Evolutionary conservation across 2,888 invertebrate genomes (phyloP).

Genomic region (Bombyx huttoni): DNA sequence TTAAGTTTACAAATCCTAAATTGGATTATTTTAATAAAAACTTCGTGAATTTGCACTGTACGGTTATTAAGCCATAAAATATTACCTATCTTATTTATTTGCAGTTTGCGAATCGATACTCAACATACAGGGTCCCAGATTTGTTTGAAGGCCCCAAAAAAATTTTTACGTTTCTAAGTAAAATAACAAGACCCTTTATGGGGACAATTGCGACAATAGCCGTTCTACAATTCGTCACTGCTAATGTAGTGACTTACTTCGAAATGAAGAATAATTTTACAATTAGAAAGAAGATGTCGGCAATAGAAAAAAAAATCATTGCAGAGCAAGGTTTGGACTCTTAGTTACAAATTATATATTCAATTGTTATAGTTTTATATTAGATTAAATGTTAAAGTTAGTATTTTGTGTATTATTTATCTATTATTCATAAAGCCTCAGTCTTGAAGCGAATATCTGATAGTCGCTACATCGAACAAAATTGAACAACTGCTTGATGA

Average conservation of each 20-base stretch:
- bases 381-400: not conserved
- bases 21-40: too few species aligned
- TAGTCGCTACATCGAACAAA: too few species aligned
- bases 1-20: too few species aligned
- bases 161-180: slow-evolving; percentile 62
- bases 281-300: slow-evolving; percentile 43
- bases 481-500: too few species aligned
- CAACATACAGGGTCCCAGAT: slow-evolving; percentile 76
- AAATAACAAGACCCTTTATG: slow-evolving; percentile 67
- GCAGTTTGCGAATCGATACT: slow-evolving; percentile 75
- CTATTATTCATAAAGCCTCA: not conserved
- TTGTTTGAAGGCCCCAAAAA: slow-evolving; percentile 69
- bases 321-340: slow-evolving; percentile 11
- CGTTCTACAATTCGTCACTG: slow-evolving; percentile 63
- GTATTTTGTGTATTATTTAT: slow-evolving; percentile 4
- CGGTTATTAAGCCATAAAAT: not conserved
- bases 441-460: too few species aligned
- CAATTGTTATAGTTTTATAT: not conserved
- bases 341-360: not conserved
- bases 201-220: slow-evolving; percentile 59
- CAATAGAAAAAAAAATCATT: slow-evolving; percentile 36
- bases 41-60: too few species aligned
- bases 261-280: slow-evolving; percentile 67
- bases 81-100: slow-evolving; percentile 23
- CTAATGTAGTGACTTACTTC: slow-evolving; percentile 73